These are phyloP conservation scores for Lasiommata megera DNA, from an alignment of 2,888 invertebrate species.

Conservation along the genomic window DNA sequence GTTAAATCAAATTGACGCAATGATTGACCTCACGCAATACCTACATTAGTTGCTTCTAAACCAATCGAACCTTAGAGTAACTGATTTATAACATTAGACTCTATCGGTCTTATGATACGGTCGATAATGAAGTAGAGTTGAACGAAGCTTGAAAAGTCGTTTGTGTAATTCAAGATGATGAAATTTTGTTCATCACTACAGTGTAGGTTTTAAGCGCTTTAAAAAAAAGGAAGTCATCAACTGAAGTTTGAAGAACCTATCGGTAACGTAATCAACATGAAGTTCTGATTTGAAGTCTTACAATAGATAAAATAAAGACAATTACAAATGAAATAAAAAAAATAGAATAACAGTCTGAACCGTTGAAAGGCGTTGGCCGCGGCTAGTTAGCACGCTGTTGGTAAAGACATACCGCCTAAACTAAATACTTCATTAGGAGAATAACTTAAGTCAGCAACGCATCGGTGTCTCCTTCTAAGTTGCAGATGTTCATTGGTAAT, in stretches of 20 bases:
- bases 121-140: background rate
- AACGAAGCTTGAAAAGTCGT: background rate
- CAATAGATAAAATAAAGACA: no score
- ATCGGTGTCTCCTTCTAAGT: no score
- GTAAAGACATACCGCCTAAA: no score
- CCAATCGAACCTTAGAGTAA: background rate
- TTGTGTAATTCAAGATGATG: background rate
- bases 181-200: background rate
- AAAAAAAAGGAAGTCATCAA: background rate
- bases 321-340: no score
- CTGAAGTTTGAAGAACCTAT: background rate
- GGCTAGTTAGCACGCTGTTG: no score
- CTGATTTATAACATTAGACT: background rate
- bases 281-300: no score
- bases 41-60: slow-evolving; percentile 14
- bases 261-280: no score
- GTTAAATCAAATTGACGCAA: slow-evolving; percentile 19
- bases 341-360: no score
- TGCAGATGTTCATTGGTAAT: no score
- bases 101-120: background rate
- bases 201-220: background rate
- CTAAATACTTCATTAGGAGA: no score
- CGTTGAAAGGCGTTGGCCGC: no score
- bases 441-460: no score
- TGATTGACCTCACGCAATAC: slow-evolving; percentile 21